Conservation (phyloP, 2,797 vertebrate species). For the Siniperca undulata region DNA sequence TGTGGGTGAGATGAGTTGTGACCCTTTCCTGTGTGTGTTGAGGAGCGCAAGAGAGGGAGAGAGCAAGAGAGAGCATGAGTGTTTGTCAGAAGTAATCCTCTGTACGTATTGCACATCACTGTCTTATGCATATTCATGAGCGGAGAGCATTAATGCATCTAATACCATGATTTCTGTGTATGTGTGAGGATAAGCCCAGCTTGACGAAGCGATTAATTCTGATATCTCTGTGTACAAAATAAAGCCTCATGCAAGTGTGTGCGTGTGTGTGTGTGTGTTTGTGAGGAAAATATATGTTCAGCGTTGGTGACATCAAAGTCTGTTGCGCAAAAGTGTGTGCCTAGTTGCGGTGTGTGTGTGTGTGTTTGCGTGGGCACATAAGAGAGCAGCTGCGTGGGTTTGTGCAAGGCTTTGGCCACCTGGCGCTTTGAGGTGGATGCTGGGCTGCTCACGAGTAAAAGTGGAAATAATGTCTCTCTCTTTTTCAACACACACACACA, state of each 20-base stretch:
- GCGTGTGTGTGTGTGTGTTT: constrained; percentile 37
- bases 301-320: constrained; percentile 78
- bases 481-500: constrained; percentile 31
- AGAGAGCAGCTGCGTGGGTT: constrained; percentile 84
- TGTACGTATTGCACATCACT: constrained; percentile 73
- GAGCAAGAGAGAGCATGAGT: constrained; percentile 46
- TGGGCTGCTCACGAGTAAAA: constrained; percentile 74
- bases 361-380: constrained; percentile 79
- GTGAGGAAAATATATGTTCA: constrained; percentile 72
- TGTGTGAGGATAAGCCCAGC: constrained; percentile 79
- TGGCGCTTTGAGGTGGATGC: constrained; percentile 82
- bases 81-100: constrained; percentile 79
- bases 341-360: constrained; percentile 47
- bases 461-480: constrained; percentile 70
- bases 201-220: constrained; percentile 77
- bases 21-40: constrained; percentile 59
- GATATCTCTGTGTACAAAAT: constrained; percentile 79
- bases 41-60: constrained; percentile 52
- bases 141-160: constrained; percentile 74
- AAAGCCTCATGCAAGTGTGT: constrained; percentile 70
- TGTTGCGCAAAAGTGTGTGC: constrained; percentile 73
- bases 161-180: constrained; percentile 79
- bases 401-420: constrained; percentile 82
- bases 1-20: constrained; percentile 77
- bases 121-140: constrained; percentile 83